Conservation (phyloP, 1,140 invertebrate species). For the Drosophila virilis region DNA sequence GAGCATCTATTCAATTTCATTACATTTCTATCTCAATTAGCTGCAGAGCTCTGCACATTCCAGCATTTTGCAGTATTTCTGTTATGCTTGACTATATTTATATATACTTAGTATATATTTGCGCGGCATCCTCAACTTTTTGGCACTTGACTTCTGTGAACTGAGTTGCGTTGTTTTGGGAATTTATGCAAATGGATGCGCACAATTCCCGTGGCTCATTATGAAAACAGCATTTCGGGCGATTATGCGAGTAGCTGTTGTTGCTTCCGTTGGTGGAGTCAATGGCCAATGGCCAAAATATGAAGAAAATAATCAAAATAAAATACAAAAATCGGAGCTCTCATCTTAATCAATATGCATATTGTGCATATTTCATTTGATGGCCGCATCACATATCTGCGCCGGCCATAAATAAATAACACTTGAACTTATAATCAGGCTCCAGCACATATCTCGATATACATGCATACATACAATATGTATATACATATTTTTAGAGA, state of each 20-base stretch:
- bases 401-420: constrained; percentile 13
- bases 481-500: constrained; percentile 32
- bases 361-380: constrained; percentile 32
- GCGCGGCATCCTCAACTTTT: constrained; percentile 1
- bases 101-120: not conserved
- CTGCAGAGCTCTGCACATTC: not conserved
- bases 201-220: constrained; percentile 17
- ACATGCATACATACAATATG: not conserved
- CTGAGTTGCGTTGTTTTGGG: constrained; percentile 3
- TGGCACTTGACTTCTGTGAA: constrained; percentile 20
- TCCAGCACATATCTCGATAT: not conserved
- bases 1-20: not conserved
- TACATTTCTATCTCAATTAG: not conserved
- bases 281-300: constrained; percentile 26
- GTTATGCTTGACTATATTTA: constrained; percentile 1
- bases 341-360: constrained; percentile 26
- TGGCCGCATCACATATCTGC: constrained; percentile 5
- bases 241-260: constrained; percentile 18
- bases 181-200: constrained; percentile 44
- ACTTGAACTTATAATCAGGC: constrained; percentile 16
- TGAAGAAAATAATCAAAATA: no score
- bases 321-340: not conserved
- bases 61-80: no score
- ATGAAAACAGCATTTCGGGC: constrained; percentile 20
- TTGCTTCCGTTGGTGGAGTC: constrained; percentile 36